Evolutionary conservation across 2,113 vertebrate genomes (phyloP).

Genomic region (Candoia aspera): DNA sequence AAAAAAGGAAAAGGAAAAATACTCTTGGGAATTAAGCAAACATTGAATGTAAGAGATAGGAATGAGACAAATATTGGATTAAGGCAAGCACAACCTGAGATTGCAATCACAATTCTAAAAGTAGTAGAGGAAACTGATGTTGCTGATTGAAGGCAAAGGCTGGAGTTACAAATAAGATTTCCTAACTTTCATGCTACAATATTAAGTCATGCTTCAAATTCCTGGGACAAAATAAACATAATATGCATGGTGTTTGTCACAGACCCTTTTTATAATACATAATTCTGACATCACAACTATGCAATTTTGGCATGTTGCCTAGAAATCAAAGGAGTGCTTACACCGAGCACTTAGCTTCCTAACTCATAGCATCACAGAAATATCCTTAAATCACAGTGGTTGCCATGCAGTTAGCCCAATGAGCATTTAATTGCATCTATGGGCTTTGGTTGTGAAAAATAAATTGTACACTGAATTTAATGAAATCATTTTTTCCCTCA

Average conservation of each 20-base stretch:
- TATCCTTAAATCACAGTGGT: background rate
- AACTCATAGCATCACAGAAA: background rate
- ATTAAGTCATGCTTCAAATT: slow-evolving; percentile 40
- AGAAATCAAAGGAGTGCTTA: background rate
- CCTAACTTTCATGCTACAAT: slow-evolving; percentile 30
- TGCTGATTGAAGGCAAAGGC: slow-evolving; percentile 69
- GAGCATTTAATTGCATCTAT: background rate
- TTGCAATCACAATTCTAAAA: slow-evolving; percentile 71
- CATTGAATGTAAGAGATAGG: slow-evolving; percentile 69
- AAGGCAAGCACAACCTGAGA: slow-evolving; percentile 72
- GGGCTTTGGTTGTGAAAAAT: background rate
- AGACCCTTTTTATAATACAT: slow-evolving; percentile 29
- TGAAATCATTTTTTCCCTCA: background rate
- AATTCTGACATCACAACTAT: background rate
- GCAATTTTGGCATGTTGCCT: slow-evolving; percentile 9
- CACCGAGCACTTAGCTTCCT: background rate
- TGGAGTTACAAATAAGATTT: slow-evolving; percentile 55
- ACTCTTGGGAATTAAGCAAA: slow-evolving; percentile 76
- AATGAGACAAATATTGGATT: slow-evolving; percentile 82
- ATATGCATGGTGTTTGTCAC: background rate
- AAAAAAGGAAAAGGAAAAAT: slow-evolving; percentile 52
- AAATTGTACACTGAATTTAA: background rate
- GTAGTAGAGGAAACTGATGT: slow-evolving; percentile 61
- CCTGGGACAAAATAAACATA: slow-evolving; percentile 47
- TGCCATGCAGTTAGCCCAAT: background rate